Evolutionary conservation across 2,113 vertebrate species (phyloP).

Genomic region (Ophthalmolycus amberensis): DNA sequence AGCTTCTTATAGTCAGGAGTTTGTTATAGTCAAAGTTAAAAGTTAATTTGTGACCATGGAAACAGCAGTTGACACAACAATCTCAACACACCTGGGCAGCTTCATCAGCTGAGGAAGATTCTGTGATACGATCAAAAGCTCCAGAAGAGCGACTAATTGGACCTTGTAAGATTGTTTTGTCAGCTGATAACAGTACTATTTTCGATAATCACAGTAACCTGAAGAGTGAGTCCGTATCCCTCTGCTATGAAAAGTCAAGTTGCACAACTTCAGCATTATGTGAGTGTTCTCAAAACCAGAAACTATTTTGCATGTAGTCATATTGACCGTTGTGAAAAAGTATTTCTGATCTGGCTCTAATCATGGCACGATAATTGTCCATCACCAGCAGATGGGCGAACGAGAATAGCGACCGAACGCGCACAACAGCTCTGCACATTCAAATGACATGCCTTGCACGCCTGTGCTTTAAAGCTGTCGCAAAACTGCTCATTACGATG

Average conservation of each 20-base stretch:
- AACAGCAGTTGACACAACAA: background rate
- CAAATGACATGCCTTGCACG: slow-evolving; percentile 79
- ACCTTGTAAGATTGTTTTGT: background rate
- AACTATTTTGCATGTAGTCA: slow-evolving; percentile 28
- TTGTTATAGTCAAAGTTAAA: background rate
- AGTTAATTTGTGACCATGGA: background rate
- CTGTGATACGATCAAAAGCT: background rate
- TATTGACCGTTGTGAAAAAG: slow-evolving; percentile 14
- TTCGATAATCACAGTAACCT: background rate
- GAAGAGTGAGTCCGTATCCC: background rate
- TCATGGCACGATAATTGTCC: slow-evolving; percentile 67
- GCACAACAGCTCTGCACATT: slow-evolving; percentile 69
- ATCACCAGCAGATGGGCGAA: slow-evolving; percentile 66
- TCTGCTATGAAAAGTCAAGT: background rate
- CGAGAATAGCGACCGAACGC: slow-evolving; percentile 61
- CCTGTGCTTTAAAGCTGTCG: slow-evolving; percentile 79
- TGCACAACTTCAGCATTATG: background rate
- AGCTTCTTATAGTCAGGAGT: background rate
- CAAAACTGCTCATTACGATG: slow-evolving; percentile 79
- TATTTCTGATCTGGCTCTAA: slow-evolving; percentile 71
- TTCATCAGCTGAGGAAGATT: background rate
- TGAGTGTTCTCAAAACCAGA: slow-evolving; percentile 21
- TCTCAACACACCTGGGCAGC: background rate
- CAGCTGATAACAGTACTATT: background rate
- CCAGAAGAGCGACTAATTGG: background rate